Base-by-base conservation (phyloP, 2,113 vertebrate species). In the Proterorhinus semilunaris region DNA sequence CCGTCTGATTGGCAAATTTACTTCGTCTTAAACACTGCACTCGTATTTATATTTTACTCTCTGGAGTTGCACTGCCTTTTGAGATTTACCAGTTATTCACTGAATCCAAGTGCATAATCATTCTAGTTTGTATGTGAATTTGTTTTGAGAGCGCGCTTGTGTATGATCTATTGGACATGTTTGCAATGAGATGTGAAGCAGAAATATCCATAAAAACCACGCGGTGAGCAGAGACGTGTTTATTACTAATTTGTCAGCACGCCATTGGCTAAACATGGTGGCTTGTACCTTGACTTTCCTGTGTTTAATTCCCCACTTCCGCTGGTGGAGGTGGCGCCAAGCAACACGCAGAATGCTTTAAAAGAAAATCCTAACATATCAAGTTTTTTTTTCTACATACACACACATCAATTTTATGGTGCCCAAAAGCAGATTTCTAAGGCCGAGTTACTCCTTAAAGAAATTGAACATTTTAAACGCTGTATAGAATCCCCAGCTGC, bases 41-140 rank as follows among this genome's bases (percentile, higher is more conserved):
- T 52, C 67, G 70, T 75, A 69, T 2, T 79, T 79, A 43, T 52
- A 21, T 70, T 16, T 69, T 75, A 70, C 69, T 72, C 52, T 72
- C 57, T 58, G 55, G 44, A 46, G 21, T 16, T 54, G 6, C 10
- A 10, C 44, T n/a, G 50, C 51, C 52, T n/a, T 13, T 8, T 42
- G 2, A 67, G 61, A 50, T 62, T 43, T 0, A 8, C 9, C 15
- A 10, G 1, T 59, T 59, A 36, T 67, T 61, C 1, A 15, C 45
- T 57, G 48, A 12, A 7, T 36, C 27, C 27, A 42, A 11, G 9
- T 11, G 49, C 15, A 11, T 43, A 7, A 7, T 15, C 36, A 44
- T 44, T 44, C 4, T 61, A 8, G 57, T 43, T 8, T 8, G 11
- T 44, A 61, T 45, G 15, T n/a, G 6, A 61, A 45, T 9, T 6